Evolutionary conservation across 2,113 vertebrate species (phyloP).

Genomic region (Tretioscincus oriximinensis): DNA sequence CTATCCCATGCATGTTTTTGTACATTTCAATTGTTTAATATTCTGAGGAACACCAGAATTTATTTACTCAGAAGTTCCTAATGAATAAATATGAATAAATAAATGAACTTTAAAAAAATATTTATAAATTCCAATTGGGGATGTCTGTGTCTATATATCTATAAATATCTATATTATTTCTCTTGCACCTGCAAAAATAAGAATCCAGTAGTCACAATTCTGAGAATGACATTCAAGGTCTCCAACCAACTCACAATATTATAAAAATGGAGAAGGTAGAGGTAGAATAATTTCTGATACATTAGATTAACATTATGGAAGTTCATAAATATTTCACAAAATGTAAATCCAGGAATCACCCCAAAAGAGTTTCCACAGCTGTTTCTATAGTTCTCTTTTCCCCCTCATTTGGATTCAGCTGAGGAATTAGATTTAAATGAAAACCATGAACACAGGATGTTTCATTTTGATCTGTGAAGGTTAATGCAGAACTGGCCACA

Average conservation of each 20-base stretch:
- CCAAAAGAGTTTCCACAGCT: slow-evolving; percentile 44
- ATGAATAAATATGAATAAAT: neutral
- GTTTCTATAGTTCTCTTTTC: slow-evolving; percentile 35
- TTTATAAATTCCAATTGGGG: too few relatives aligned
- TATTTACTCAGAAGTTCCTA: neutral
- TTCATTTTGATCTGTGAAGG: slow-evolving; percentile 29
- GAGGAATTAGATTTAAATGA: slow-evolving; percentile 34
- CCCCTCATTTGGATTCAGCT: slow-evolving; percentile 24
- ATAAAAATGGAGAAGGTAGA: neutral
- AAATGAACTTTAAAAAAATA: neutral
- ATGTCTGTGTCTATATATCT: neutral
- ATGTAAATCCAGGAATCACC: slow-evolving; percentile 41
- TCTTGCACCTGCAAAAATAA: neutral
- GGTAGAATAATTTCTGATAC: slow-evolving; percentile 33
- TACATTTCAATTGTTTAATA: too few relatives aligned
- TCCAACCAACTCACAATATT: neutral
- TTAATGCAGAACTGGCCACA: slow-evolving; percentile 33
- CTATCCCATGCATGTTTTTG: too few relatives aligned
- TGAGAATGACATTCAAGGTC: neutral
- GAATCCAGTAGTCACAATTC: slow-evolving; percentile 28
- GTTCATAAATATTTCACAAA: slow-evolving; percentile 46
- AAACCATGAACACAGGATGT: slow-evolving; percentile 37
- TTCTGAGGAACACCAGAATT: neutral
- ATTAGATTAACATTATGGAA: slow-evolving; percentile 31
- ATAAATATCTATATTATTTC: neutral